Base-by-base conservation (phyloP, 2,113 vertebrate genomes). In the Ictalurus furcatus region DNA sequence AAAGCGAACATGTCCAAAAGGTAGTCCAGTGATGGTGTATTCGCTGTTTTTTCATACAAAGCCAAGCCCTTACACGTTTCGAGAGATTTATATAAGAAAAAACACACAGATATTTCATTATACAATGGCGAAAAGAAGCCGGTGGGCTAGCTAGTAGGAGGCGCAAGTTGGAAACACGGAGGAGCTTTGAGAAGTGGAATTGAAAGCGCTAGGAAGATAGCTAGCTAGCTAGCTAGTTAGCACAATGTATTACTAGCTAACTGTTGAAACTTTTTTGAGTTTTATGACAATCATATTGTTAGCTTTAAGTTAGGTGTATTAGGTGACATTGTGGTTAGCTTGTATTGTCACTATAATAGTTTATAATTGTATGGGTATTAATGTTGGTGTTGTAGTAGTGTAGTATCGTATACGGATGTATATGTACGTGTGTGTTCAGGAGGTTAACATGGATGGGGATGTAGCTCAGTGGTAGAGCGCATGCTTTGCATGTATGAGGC, bases 401-500 rank as follows among this genome's bases (percentile, higher is more conserved):
- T 80, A 7, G 25, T 34, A 34, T 34, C 34, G 11, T 13, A 0
- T 80, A 6, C 1, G 34, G 34, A 34, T 34, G 34, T 34, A 1
- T 80, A 56, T 80, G 14, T 56, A 30, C 16, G n/a, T 14, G 21
- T 6, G 16, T 4, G 16, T 16, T 1, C 0, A 16, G 1, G 0
- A 0, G 30, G 28, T 30, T 13, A 13, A 6, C 2, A 4, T 14
- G 1, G 0, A 4, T 0, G 92, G 93, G 93, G 93, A 93, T 93
- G 93, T 93, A 93, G 92, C 91, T 93, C 93, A 93, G 93, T 93
- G 92, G 92, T 92, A 92, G 92, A 94, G 93, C 91, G 93, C 91
- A 93, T 92, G 92, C 92, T 94, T 94, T 92, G 92, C 93, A 93
- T 93, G 93, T 94, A 93, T 94, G 93, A 93, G 92, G 91, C 92